Base-by-base conservation (phyloP, 2,888 invertebrate species). In the Trilocha varians region DNA sequence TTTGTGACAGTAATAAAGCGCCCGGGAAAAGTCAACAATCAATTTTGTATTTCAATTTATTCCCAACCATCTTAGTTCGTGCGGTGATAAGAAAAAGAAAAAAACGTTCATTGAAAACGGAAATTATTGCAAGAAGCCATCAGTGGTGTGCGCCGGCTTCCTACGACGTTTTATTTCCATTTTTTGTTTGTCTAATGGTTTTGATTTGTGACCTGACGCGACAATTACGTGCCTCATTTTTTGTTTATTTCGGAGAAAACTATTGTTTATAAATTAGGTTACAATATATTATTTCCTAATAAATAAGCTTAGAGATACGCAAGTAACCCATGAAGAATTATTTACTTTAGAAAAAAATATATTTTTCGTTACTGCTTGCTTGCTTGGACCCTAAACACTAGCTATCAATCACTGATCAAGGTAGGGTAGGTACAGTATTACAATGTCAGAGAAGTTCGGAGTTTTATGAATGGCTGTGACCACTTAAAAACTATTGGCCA, bases 41-140 rank as follows among this genome's bases (percentile, higher is more conserved):
- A 84, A 85, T 85, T 87, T 86, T 82, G 83, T 85, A 84, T 86
- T 86, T 84, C 86, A 82, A 85, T 85, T 84, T 84, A 84, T 83
- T 84, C 79, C 82, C 77, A 77, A 75, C 79, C 83, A 78, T 80
- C 83, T 72, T 82, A 84, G 85, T 85, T 84, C 75, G 79, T 77
- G 74, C 73, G 79, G 62, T 78, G 83, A 84, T 84, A 85, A 84
- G 84, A 84, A 83, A 84, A 84, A 84, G 77, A 80, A 80, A 80
- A 83, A 74, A 71, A 73, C 77, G 69, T 61, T 86, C 84, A 86
- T 84, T 86, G 78, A 72, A 74, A 84, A 74, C 87, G 87, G 87
- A 87, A 86, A 87, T 87, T 86, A 83, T 83, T 83, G 83, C 84
- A 83, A 83, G 83, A 84, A 76, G 80, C 78, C 78, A 80, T 84